phyloP scores from a whole-genome alignment of 2,888 invertebrate genomes.

The Sussaba pulchella region DNA sequence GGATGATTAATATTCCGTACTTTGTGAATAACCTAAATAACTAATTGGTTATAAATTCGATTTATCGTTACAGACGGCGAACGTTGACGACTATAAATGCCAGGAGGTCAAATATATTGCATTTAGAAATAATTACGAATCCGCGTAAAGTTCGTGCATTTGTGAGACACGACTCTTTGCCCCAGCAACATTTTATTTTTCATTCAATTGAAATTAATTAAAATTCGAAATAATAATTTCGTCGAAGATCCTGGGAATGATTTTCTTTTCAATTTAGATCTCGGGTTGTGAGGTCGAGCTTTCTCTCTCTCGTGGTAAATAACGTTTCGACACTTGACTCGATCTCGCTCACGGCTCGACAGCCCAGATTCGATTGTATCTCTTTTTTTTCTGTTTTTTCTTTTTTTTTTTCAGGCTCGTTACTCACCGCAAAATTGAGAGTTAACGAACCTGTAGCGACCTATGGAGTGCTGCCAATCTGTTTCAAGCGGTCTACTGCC shows the following conservation, averaged over 20 bases:
- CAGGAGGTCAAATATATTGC: neutral
- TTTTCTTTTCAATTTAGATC: conserved; percentile 6
- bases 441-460: conserved; percentile 77
- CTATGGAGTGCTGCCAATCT: conserved; percentile 19
- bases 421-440: conserved; percentile 78
- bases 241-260: neutral
- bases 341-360: conserved; percentile 61
- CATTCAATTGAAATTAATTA: too few relatives aligned
- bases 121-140: neutral
- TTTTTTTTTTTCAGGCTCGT: conserved; percentile 50
- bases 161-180: neutral
- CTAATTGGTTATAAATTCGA: neutral
- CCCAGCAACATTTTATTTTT: too few relatives aligned
- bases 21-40: too few relatives aligned
- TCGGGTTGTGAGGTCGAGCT: conserved; percentile 1
- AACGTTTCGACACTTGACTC: conserved; percentile 37
- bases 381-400: too few relatives aligned
- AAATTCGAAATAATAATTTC: too few relatives aligned
- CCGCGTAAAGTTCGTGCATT: neutral
- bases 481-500: too few relatives aligned
- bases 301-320: conserved; percentile 39
- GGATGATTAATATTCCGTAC: too few relatives aligned
- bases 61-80: too few relatives aligned
- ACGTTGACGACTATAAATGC: neutral
- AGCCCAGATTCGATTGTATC: conserved; percentile 44